Percentiles rank a stretch among this genome's conserved stretches.
phyloP scores from a whole-genome alignment of 2,797 vertebrate species.

The Pantherophis vulpinus region DNA sequence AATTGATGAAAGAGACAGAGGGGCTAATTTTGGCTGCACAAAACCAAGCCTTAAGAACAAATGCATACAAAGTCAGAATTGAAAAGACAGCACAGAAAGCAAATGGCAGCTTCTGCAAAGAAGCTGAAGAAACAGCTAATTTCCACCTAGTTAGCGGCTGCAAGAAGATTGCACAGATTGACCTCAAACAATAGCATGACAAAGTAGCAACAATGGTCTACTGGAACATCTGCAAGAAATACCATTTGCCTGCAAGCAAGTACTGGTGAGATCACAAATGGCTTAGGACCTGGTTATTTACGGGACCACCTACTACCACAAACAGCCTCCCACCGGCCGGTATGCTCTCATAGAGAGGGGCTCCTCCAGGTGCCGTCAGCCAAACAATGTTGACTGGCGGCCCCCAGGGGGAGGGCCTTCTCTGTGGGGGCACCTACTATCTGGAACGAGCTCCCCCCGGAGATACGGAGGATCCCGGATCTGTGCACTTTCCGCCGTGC shows the following conservation, averaged over 20 bases:
- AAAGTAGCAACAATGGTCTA: not conserved
- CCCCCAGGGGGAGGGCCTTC: too few species aligned
- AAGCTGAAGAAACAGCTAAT: not conserved
- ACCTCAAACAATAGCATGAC: not conserved
- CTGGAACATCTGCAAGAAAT: not conserved
- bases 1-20: not conserved
- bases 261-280: not conserved
- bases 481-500: too few species aligned
- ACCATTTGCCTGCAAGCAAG: not conserved
- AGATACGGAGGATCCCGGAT: too few species aligned
- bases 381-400: too few species aligned
- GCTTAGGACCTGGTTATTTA: too few species aligned
- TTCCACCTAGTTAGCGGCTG: not conserved
- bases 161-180: not conserved
- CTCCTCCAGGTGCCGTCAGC: too few species aligned
- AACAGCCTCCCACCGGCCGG: too few species aligned
- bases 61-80: not conserved
- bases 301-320: too few species aligned
- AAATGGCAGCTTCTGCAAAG: not conserved
- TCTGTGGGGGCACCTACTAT: too few species aligned
- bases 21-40: not conserved
- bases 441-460: too few species aligned
- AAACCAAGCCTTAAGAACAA: not conserved
- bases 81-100: not conserved
- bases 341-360: too few species aligned